phyloP scores from a whole-genome alignment of 2,797 vertebrate genomes.

The Thunnus albacares region DNA sequence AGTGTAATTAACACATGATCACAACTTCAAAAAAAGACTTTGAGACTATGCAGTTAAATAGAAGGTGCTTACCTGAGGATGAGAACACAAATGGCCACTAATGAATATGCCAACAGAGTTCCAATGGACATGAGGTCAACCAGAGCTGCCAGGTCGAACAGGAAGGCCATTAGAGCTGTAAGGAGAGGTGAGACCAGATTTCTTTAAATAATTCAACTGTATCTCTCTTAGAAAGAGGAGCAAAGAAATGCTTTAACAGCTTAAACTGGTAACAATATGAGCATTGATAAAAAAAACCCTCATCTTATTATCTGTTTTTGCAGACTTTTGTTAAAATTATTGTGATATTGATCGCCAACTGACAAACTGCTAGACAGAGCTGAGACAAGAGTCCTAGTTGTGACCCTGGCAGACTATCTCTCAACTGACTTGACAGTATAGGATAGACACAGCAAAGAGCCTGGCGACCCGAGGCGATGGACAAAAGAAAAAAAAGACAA shows the following conservation, averaged over 20 bases:
- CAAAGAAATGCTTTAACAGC: not conserved
- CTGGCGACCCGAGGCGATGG: not conserved
- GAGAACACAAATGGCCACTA: slow-evolving; percentile 95
- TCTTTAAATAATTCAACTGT: slow-evolving; percentile 11
- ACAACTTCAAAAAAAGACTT: slow-evolving; percentile 1
- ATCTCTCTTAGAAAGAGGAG: not conserved
- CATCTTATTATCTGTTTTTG: not conserved
- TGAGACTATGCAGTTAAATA: not conserved
- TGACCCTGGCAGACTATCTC: slow-evolving; percentile 12
- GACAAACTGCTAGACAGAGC: slow-evolving; percentile 12
- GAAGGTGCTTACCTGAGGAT: slow-evolving; percentile 80
- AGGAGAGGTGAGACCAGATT: not conserved
- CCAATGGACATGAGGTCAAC: slow-evolving; percentile 99
- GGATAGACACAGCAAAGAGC: slow-evolving; percentile 3
- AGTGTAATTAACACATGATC: not conserved
- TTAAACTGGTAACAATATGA: not conserved
- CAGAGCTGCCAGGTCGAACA: slow-evolving; percentile 93
- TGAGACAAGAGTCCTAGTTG: slow-evolving; percentile 2
- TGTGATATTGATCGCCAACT: slow-evolving; percentile 25
- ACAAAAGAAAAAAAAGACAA: slow-evolving; percentile 15
- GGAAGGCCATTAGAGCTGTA: slow-evolving; percentile 93
- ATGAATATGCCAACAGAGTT: slow-evolving; percentile 94
- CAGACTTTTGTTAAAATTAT: not conserved
- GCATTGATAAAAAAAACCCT: not conserved
- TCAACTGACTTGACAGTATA: not conserved